These are phyloP conservation scores for Colostygia pectinataria DNA, from an alignment of 2,888 invertebrate species.

Conservation along the genomic window DNA sequence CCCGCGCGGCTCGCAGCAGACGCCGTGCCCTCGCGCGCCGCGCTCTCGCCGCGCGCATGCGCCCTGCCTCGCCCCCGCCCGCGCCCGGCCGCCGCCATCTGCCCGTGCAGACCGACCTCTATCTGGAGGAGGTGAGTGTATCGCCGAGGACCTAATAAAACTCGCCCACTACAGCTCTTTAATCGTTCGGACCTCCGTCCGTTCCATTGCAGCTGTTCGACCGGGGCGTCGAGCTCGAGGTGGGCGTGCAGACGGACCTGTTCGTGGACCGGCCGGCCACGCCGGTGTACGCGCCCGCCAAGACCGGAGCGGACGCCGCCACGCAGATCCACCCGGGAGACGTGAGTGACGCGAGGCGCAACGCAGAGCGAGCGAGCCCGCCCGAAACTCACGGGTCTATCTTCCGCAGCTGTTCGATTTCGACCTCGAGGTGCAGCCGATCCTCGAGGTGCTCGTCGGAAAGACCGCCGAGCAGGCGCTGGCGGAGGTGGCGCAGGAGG, in stretches of 20 bases:
- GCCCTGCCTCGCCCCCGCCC: conserved; percentile 88
- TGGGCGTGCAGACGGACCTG: conserved; percentile 93
- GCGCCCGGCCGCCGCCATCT: conserved; percentile 93
- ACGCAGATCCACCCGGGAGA: conserved; percentile 97
- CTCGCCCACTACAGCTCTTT: conserved; percentile 87
- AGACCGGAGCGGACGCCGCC: conserved; percentile 89
- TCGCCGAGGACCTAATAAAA: neutral
- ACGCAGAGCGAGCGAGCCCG: neutral
- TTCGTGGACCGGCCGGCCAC: conserved; percentile 92
- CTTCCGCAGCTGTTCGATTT: conserved; percentile 91
- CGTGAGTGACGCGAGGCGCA: conserved; percentile 84
- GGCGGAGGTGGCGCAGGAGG: conserved; percentile 95
- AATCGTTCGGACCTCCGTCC: conserved; percentile 87
- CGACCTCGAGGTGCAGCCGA: conserved; percentile 94
- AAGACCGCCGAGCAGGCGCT: conserved; percentile 95
- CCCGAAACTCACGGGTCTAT: neutral
- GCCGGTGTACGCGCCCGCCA: conserved; percentile 90
- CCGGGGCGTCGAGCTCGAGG: conserved; percentile 89
- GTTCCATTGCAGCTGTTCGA: conserved; percentile 82
- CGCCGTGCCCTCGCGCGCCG: conserved; percentile 88
- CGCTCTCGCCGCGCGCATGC: conserved; percentile 87
- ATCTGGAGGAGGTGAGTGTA: conserved; percentile 90
- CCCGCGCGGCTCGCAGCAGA: conserved; percentile 77
- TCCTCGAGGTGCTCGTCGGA: conserved; percentile 94
- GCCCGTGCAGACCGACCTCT: conserved; percentile 94